A percentile compares a stretch with the other conserved stretches of the same genome.
phyloP scores from a whole-genome alignment of 2,797 vertebrate species.

The Siniperca obscura region DNA sequence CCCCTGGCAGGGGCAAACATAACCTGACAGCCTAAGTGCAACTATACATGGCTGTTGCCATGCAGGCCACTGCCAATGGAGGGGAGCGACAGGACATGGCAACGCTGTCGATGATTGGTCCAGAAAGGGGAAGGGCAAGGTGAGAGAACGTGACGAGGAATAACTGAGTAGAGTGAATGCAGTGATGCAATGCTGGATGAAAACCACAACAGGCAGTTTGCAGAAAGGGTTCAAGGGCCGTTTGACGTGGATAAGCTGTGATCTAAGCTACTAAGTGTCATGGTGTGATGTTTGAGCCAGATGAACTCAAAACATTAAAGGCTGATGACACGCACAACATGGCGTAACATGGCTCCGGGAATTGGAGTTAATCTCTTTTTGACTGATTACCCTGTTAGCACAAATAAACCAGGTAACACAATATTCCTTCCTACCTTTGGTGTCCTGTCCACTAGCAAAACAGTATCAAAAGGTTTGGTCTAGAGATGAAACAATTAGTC shows the following conservation, averaged over 20 bases:
- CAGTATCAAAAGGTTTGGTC: background rate
- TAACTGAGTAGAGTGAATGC: background rate
- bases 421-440: background rate
- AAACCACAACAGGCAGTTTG: conserved; percentile 25
- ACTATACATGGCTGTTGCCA: conserved; percentile 70
- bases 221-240: conserved; percentile 24
- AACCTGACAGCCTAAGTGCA: conserved; percentile 66
- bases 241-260: conserved; percentile 16
- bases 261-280: conserved; percentile 17
- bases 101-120: conserved; percentile 40
- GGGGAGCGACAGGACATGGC: conserved; percentile 9
- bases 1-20: conserved; percentile 51
- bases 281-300: conserved; percentile 27
- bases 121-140: conserved; percentile 24
- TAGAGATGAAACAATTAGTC: background rate
- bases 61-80: conserved; percentile 51
- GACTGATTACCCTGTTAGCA: background rate
- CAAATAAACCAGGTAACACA: conserved; percentile 12
- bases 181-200: conserved; percentile 32
- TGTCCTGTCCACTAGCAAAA: background rate
- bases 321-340: background rate
- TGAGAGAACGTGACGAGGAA: conserved; percentile 14
- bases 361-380: conserved; percentile 19
- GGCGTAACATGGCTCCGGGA: conserved; percentile 9
- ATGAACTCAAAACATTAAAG: conserved; percentile 22